phyloP scores from a whole-genome alignment of 2,113 vertebrate species.

The Erinaceus europaeus region DNA sequence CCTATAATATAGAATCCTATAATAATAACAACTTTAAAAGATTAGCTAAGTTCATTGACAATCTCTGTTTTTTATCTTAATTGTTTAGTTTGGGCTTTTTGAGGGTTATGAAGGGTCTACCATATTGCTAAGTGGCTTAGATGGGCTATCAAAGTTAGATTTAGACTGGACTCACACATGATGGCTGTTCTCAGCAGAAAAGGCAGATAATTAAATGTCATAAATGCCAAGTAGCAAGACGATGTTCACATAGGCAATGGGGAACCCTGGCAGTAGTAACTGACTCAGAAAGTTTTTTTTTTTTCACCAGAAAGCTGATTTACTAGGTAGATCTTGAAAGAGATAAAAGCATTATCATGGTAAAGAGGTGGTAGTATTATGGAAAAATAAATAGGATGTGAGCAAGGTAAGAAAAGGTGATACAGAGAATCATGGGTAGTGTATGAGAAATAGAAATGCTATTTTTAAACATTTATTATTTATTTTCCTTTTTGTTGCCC shows the following conservation, averaged over 20 bases:
- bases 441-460: too few species aligned
- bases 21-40: neutral
- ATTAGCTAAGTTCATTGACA: neutral
- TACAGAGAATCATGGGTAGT: too few species aligned
- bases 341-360: neutral
- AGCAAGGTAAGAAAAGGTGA: too few species aligned
- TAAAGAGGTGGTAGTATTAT: accelerated
- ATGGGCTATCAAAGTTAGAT: too few species aligned
- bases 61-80: neutral
- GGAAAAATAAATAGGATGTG: too few species aligned
- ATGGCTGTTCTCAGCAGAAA: neutral
- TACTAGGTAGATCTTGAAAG: neutral
- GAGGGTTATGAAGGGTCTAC: neutral
- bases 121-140: neutral
- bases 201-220: neutral
- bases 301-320: neutral
- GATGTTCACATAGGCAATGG: neutral
- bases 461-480: too few species aligned
- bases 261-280: neutral
- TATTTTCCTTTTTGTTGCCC: too few species aligned
- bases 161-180: neutral
- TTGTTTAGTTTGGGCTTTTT: neutral
- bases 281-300: neutral
- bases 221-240: neutral
- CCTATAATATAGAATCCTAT: neutral